These are phyloP conservation scores for Ochropleura leucogaster DNA, from an alignment of 2,888 invertebrate genomes.

Conservation along the genomic window DNA sequence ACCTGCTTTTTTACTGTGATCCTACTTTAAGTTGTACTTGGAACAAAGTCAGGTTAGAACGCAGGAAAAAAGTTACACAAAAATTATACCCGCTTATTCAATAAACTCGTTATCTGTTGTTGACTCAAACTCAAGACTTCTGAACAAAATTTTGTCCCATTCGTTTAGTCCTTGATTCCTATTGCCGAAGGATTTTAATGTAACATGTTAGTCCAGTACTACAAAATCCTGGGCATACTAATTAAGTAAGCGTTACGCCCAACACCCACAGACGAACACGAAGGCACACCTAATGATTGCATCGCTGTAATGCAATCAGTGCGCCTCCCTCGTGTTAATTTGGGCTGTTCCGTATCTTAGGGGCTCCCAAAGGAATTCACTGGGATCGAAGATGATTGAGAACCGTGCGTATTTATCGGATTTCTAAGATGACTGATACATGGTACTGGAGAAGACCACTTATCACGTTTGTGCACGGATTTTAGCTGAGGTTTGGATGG, in stretches of 20 bases:
- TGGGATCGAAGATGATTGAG: constrained; percentile 33
- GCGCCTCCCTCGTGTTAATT: constrained; percentile 44
- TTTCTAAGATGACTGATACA: background rate
- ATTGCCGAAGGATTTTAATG: background rate
- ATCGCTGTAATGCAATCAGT: constrained; percentile 61
- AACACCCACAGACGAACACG: constrained; percentile 50
- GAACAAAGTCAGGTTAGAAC: background rate
- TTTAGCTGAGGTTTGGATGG: background rate
- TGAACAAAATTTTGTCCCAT: background rate
- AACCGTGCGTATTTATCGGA: constrained; percentile 19
- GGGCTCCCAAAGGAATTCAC: constrained; percentile 26
- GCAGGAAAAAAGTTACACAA: background rate
- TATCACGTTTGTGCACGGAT: background rate
- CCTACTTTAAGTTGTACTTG: background rate
- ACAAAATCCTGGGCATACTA: constrained; percentile 12
- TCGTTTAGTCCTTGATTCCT: background rate
- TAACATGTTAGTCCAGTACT: background rate
- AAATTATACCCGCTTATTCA: background rate
- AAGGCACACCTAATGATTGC: constrained; percentile 66
- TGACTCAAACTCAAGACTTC: background rate
- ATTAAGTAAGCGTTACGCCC: constrained; percentile 58
- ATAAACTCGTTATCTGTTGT: background rate
- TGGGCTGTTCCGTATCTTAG: constrained; percentile 28
- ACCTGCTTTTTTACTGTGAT: background rate
- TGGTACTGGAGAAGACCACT: background rate